Evolutionary conservation across 1,140 invertebrate genomes (phyloP).

Genomic region (Colletes gigas): DNA sequence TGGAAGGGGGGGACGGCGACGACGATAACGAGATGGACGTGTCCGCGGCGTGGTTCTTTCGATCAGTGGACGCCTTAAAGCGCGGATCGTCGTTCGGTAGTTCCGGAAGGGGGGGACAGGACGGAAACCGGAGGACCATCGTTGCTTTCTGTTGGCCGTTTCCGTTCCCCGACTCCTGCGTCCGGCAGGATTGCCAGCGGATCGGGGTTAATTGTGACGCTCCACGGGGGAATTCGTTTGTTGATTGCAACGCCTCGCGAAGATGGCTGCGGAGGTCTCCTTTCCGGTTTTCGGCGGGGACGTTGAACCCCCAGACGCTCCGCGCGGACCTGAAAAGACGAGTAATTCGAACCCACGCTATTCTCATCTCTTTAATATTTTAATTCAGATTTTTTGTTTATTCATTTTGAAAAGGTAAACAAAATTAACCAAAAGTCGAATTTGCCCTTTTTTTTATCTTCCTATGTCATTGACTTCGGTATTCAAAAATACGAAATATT

Average conservation of each 20-base stretch:
- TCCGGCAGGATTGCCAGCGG: neutral
- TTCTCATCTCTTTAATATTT: no score
- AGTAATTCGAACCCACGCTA: no score
- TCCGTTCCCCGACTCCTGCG: neutral
- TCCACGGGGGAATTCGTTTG: neutral
- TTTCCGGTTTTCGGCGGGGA: neutral
- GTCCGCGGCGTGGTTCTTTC: constrained; percentile 34
- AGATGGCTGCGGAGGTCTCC: neutral
- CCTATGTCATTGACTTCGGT: no score
- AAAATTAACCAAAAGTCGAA: no score
- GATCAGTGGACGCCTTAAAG: constrained; percentile 41
- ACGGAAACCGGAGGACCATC: constrained; percentile 35
- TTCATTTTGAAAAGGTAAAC: no score
- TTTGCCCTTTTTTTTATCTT: no score
- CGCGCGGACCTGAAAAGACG: no score
- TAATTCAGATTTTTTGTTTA: no score
- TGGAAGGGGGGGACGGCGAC: constrained; percentile 13
- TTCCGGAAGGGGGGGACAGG: constrained; percentile 33
- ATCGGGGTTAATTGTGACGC: constrained; percentile 13
- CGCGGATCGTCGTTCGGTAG: constrained; percentile 13
- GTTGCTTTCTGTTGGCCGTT: constrained; percentile 8
- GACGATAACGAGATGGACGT: constrained; percentile 47
- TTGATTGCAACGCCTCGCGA: neutral
- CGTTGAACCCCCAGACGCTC: no score
- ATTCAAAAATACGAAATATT: no score